Base-by-base conservation (phyloP, 2,797 vertebrate species). In the Aphelocoma californica region DNA sequence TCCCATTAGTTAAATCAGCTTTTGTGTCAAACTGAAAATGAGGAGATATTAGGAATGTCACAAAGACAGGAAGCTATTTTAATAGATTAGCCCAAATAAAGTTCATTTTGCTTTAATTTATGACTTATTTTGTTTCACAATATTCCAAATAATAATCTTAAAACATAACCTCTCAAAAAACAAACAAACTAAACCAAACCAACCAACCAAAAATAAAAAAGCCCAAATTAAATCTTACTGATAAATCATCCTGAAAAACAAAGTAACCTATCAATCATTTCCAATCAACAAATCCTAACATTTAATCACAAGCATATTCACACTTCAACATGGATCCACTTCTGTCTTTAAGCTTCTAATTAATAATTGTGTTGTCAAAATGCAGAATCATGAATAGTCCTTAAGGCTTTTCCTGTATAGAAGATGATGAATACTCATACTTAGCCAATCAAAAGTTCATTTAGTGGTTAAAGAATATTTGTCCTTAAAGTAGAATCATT, bases 311-410 rank as follows among this genome's bases (percentile, higher is more conserved):
- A 60, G 20, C 57, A 80, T 58, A 92, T 89, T 95, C 84, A 92
- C 51, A 71, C 18, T 94, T 95, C 60, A 87, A 89, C 50, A 67
- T 83, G 61, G 69, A 94, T 90, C 92, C 77, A 88, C 89, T 96
- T 96, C 92, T 95, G 24, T 58, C 77, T 93, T 92, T 79, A 93
- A 88, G 81, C 77, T 92, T 88, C 69, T 96, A 92, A 95, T 96
- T 96, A 93, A 83, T 92, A 86, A 87, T 78, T 94, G 84, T 95
- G 65, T 90, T 93, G 77, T 93, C 72, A 86, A 94, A 96, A 95
- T 93, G 86, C 86, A 88, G 65, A 94, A 86, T 86, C 69, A n/a
- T 86, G 61, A 84, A 82, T 81, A 92, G 60, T 87, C 88, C 91
- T 87, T 81, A 88, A 92, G 56, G 15, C 9, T 93, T 85, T 93